These are phyloP conservation scores for Parnassius orleans DNA, from an alignment of 2,888 invertebrate genomes.

Conservation along the genomic window DNA sequence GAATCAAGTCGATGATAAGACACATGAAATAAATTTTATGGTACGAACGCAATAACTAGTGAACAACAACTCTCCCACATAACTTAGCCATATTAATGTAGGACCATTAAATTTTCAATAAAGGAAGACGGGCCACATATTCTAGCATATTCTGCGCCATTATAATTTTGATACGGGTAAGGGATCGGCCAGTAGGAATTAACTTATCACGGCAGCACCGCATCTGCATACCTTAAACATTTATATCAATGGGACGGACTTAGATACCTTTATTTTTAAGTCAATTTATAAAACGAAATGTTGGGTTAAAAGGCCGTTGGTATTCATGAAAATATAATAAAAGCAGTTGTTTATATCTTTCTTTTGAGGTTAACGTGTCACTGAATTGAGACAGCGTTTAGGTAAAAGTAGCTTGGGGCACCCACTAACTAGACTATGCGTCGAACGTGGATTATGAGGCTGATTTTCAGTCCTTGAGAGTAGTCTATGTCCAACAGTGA, in stretches of 20 bases:
- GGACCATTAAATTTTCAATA: constrained; percentile 71
- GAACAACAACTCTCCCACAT: constrained; percentile 37
- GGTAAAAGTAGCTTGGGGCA: too few relatives aligned
- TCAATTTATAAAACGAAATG: too few relatives aligned
- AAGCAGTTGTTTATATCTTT: too few relatives aligned
- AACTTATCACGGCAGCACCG: constrained; percentile 75
- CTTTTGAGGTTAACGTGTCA: too few relatives aligned
- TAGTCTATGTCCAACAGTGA: too few relatives aligned
- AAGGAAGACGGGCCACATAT: constrained; percentile 60
- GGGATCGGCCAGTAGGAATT: constrained; percentile 75
- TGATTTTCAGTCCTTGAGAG: too few relatives aligned
- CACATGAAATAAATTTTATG: neutral
- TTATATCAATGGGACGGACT: constrained; percentile 61
- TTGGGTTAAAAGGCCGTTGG: too few relatives aligned
- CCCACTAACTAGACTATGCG: too few relatives aligned
- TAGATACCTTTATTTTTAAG: constrained; percentile 23
- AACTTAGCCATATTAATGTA: constrained; percentile 49
- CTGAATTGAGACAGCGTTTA: too few relatives aligned
- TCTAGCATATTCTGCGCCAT: constrained; percentile 53
- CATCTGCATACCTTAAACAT: constrained; percentile 79
- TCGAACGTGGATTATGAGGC: too few relatives aligned
- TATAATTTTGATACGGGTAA: constrained; percentile 78
- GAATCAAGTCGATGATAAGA: too few relatives aligned
- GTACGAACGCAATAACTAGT: neutral
- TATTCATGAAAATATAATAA: too few relatives aligned